phyloP scores from a whole-genome alignment of 2,113 vertebrate genomes.

The Lepidothrix coronata region DNA sequence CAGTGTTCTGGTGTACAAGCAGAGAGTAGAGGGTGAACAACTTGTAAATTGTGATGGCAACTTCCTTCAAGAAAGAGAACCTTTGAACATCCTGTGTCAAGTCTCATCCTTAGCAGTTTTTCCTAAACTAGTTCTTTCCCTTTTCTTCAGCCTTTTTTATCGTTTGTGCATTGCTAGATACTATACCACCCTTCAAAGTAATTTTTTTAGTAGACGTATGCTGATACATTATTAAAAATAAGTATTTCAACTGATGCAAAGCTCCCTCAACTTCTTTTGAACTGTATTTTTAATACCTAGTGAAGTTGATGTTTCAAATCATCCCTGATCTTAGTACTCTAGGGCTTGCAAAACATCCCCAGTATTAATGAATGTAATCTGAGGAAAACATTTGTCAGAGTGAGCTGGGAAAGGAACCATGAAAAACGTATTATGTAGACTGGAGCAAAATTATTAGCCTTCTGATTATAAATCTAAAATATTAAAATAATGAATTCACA shows the following conservation, averaged over 20 bases:
- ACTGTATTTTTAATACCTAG: conserved; percentile 67
- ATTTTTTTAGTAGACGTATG: conserved; percentile 1
- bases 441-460: conserved; percentile 13
- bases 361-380: conserved; percentile 56
- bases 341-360: conserved; percentile 18
- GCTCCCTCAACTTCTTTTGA: conserved; percentile 54
- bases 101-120: neutral
- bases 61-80: neutral
- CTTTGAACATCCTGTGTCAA: neutral
- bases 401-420: conserved; percentile 39
- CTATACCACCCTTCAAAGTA: neutral
- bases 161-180: neutral
- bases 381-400: conserved; percentile 45
- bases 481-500: conserved; percentile 57
- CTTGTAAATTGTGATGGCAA: neutral
- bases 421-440: conserved; percentile 37
- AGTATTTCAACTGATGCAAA: conserved; percentile 49
- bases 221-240: conserved; percentile 39
- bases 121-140: neutral
- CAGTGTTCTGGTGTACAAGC: neutral
- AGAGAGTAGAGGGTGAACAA: neutral
- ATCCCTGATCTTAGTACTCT: conserved; percentile 30
- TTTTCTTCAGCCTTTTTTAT: neutral
- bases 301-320: conserved; percentile 63
- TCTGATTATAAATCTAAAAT: conserved; percentile 66